Evolutionary conservation across 2,113 vertebrate genomes (phyloP), one percentile per base, ranked within the genome.

Genomic region (Dasyornis broadbenti): DNA sequence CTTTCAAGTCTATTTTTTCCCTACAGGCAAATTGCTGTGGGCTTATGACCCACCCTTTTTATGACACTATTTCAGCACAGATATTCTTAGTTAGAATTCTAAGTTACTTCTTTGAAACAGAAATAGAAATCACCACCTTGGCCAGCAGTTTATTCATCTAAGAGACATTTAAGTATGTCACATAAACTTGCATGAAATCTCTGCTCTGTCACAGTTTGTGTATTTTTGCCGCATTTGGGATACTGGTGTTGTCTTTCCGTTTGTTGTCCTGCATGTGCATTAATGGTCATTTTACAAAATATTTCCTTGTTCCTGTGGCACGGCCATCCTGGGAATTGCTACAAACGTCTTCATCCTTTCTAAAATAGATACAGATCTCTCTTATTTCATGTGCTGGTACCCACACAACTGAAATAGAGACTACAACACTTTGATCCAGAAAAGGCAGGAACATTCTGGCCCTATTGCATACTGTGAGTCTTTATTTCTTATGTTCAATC

Each of bases 11-110:
- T 97, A 88, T 94, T 90, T 86, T 95, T 94, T 92, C 93, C 75
- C 92, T 96, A 81, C 89, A 90, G 96, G 86, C 94, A 97, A 75
- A 94, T 94, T 95, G 75, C 89, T 97, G n/a, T 93, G 90, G 85
- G 81, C 86, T 97, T 94, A 82, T 79, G 86, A 84, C 97, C 79
- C 84, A 83, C 96, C 96, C 94, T 86, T 91, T 97, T 95, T 94
- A 95, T 92, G 95, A 92, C 85, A 95, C 92, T 96, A 70, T 96
- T 97, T 94, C 97, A 71, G 94, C 45, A 73, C 85, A 91, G 75
- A 95, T 97, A 90, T 95, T 94, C 92, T 96, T 96, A 84, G 91
- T 95, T 94, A 97, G 88, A 96, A 76, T 95, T 92, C 81, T 81
- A 15, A 86, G 86, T 95, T 79, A 65, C 89, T 96, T 78, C 93